Percentiles rank a stretch among this genome's conserved stretches.
Evolutionary conservation across 2,797 vertebrate species (phyloP).

Genomic region (Oryzias dopingdopingensis): DNA sequence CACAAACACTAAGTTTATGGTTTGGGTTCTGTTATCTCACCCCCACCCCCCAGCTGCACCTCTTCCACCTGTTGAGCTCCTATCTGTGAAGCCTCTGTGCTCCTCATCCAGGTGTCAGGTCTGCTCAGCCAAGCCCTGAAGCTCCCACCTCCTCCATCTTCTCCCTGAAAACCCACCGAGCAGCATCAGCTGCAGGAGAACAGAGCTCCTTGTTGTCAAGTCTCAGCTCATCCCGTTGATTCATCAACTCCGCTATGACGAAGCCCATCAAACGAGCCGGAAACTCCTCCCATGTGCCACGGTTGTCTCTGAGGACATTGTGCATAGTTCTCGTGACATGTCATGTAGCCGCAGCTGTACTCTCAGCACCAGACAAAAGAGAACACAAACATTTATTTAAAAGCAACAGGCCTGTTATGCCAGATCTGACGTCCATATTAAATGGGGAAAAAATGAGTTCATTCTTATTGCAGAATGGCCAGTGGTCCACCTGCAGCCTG

Average conservation of each 20-base stretch:
- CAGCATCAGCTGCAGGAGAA: slow-evolving; percentile 4
- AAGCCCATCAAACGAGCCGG: neutral
- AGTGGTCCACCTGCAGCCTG: no score
- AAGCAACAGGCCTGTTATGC: no score
- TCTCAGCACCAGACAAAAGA: no score
- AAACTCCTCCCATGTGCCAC: neutral
- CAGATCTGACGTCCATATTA: no score
- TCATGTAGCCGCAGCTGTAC: no score
- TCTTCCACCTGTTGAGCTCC: slow-evolving; percentile 28
- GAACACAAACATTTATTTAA: no score
- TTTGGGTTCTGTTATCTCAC: neutral
- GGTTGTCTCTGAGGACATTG: no score
- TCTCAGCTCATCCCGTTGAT: neutral
- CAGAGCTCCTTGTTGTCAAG: neutral
- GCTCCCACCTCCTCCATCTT: slow-evolving; percentile 10
- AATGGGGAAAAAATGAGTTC: no score
- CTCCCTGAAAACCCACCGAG: neutral
- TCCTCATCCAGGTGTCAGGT: slow-evolving; percentile 35
- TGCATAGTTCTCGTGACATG: no score
- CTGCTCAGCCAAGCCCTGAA: slow-evolving; percentile 10
- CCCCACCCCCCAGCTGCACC: slow-evolving; percentile 19
- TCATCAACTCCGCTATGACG: neutral
- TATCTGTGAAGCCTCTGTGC: slow-evolving; percentile 35
- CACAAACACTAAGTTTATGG: neutral
- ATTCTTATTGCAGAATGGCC: no score